Conservation (phyloP, 2,888 invertebrate species). For the Conops quadrifasciatus region DNA sequence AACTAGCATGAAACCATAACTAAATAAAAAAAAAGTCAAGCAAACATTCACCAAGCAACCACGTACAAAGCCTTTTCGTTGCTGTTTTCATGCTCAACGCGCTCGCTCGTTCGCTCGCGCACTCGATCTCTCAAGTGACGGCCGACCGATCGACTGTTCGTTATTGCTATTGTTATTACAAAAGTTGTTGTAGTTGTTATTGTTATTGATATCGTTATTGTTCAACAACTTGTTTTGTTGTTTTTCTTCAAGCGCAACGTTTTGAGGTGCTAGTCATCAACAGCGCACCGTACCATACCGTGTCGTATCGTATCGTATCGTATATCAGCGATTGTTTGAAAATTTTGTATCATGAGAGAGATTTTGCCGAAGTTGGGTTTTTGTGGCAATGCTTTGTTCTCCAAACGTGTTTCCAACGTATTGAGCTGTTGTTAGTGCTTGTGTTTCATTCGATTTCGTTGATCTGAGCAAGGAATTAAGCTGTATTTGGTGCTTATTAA, state of each 20-base stretch:
- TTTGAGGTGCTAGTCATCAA: background rate
- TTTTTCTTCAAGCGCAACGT: no score
- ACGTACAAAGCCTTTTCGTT: background rate
- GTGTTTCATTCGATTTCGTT: no score
- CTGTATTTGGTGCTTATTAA: conserved; percentile 21
- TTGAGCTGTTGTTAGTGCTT: background rate
- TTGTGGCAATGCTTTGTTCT: background rate
- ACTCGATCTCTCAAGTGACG: background rate
- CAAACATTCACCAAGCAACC: background rate
- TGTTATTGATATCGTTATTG: conserved; percentile 20
- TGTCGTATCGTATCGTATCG: conserved; percentile 6
- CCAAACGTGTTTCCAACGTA: background rate
- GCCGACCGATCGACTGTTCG: background rate
- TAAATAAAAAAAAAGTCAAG: conserved; percentile 15
- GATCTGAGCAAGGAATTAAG: conserved; percentile 2
- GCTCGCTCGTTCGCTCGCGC: background rate
- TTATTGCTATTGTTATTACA: conserved; percentile 5
- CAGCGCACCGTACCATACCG: background rate
- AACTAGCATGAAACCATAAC: conserved; percentile 3
- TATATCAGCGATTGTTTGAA: background rate
- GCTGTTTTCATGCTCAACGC: background rate
- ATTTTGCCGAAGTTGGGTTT: background rate
- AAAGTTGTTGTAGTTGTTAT: conserved; percentile 13
- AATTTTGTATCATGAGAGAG: background rate
- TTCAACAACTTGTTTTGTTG: conserved; percentile 14